These are phyloP conservation scores for Operophtera brumata DNA, from an alignment of 2,888 invertebrate species.

Conservation along the genomic window DNA sequence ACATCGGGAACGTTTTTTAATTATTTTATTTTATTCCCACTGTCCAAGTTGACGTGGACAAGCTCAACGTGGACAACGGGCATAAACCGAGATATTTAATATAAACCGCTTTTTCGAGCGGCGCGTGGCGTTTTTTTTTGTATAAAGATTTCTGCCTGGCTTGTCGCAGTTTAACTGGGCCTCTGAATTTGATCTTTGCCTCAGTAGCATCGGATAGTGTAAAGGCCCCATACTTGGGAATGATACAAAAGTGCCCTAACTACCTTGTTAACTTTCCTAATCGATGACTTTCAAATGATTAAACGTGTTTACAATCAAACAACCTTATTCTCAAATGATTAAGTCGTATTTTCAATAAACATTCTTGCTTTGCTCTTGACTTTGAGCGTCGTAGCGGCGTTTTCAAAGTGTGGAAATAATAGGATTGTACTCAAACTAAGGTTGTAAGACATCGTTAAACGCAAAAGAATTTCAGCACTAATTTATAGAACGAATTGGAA, in stretches of 20 bases:
- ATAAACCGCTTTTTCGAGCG: too few relatives aligned
- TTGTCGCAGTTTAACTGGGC: too few relatives aligned
- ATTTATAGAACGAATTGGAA: conserved; percentile 11
- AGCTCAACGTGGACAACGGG: too few relatives aligned
- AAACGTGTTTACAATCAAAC: conserved; percentile 10
- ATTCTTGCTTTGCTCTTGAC: conserved; percentile 8
- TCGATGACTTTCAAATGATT: conserved; percentile 39
- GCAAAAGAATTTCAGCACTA: conserved; percentile 27
- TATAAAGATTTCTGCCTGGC: too few relatives aligned
- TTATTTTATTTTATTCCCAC: too few relatives aligned
- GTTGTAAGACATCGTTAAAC: conserved; percentile 15
- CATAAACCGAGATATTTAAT: too few relatives aligned
- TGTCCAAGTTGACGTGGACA: too few relatives aligned
- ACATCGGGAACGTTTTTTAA: too few relatives aligned
- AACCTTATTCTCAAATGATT: conserved; percentile 22
- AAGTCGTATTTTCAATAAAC: conserved; percentile 23
- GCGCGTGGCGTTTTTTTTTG: too few relatives aligned
- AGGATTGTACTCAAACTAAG: conserved; percentile 25
- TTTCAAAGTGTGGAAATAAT: conserved; percentile 30
- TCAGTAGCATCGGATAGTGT: conserved; percentile 8
- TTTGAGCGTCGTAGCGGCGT: conserved; percentile 21
- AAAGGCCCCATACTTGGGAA: conserved; percentile 28
- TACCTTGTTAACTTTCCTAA: conserved; percentile 47
- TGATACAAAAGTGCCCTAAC: conserved; percentile 43
- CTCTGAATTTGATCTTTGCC: neutral